Evolutionary conservation across 2,888 invertebrate species (phyloP), one percentile per base, ranked within the genome.

Genomic region (Watsonalla binaria): DNA sequence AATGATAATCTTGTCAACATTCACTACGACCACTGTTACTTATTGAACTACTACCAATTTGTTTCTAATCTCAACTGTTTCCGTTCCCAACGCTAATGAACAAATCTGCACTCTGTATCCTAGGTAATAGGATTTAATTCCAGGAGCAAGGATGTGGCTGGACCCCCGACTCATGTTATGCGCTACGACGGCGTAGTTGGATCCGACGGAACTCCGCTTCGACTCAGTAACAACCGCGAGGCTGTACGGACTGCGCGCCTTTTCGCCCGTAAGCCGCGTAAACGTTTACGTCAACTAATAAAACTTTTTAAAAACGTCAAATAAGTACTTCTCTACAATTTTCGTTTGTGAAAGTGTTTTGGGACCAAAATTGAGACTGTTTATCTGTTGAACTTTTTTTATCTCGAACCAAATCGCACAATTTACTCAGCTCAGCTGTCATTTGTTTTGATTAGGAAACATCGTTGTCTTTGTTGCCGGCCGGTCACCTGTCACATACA

Each of bases 361-460:
- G 52, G 57, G 56, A 60, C 61, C 62, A 58, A 62, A 57, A 58
- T 53, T 62, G 50, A 49, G 57, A 65, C 59, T 61, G 56, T 56
- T 11, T 55, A 55, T 58, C 60, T 6, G 6, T 58, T 59, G 59
- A 55, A 56, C 51, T 56, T 62, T 60, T n/a, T 61, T 68, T 62
- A 57, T 67, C 57, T 69, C 55, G 58, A 57, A 60, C 56, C 68
- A 68, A 66, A 70, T 70, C 57, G 64, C 63, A 72, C 74, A 60
- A 74, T 72, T 74, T 68, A 66, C 68, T 73, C 67, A 70, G 66
- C 72, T 82, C 68, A 70, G 66, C 72, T 82, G 76, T 78, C 73
- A 76, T 80, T 82, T 84, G 82, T 86, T 86, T 84, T 84, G 80
- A 81, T 82, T 80, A 78, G 70, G 76, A 76, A 78, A 75, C 77